Conservation (phyloP, 2,888 invertebrate genomes). For the Orthonychiurus folsomi region DNA sequence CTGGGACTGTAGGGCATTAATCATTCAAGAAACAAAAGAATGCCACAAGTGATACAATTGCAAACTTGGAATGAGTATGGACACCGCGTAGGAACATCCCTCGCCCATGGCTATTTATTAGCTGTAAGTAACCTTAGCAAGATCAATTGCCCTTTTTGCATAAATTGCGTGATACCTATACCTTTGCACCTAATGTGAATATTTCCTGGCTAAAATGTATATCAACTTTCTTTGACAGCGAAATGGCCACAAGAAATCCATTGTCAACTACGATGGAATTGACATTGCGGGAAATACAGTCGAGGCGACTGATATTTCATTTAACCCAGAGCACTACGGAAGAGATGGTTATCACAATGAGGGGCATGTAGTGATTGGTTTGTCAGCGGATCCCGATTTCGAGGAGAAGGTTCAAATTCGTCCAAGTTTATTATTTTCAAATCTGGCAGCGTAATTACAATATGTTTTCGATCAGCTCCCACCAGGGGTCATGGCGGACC, state of each 20-base stretch:
- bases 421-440: not conserved
- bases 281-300: slow-evolving; percentile 69
- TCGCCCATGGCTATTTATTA: too few species aligned
- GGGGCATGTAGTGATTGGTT: slow-evolving; percentile 68
- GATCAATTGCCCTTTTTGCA: not conserved
- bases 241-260: too few species aligned
- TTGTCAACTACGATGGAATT: slow-evolving; percentile 55
- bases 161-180: too few species aligned
- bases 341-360: slow-evolving; percentile 63
- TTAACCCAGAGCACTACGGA: slow-evolving; percentile 55
- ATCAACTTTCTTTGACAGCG: too few species aligned
- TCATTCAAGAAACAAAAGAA: too few species aligned
- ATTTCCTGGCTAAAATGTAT: too few species aligned
- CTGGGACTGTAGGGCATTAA: too few species aligned
- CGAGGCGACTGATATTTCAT: slow-evolving; percentile 52
- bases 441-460: not conserved
- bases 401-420: slow-evolving; percentile 57
- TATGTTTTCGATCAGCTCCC: slow-evolving; percentile 53
- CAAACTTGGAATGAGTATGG: too few species aligned
- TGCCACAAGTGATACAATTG: too few species aligned
- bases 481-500: slow-evolving; percentile 72
- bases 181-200: too few species aligned
- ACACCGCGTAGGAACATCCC: too few species aligned
- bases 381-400: slow-evolving; percentile 70
- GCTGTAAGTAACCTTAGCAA: not conserved